Base-by-base conservation (phyloP, 1,140 invertebrate genomes). In the Phenacoccus solenopsis region DNA sequence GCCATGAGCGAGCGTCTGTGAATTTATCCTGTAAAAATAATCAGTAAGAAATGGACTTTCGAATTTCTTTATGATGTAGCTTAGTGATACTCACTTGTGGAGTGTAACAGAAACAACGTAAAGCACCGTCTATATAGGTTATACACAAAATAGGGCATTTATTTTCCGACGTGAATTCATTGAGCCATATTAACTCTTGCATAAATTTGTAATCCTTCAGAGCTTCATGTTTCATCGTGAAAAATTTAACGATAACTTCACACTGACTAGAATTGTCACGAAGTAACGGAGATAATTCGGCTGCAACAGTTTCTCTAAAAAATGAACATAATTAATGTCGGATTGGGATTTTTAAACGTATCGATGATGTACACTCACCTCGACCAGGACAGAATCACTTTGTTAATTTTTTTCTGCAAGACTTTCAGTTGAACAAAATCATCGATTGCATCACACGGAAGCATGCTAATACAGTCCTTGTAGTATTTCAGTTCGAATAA, bases 1-100 rank as follows among this genome's bases (percentile, higher is more conserved):
- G 20, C 61, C 68, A 71, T 16, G 20, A 28, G 9, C 21, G 49
- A 49, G 68, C 68, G 49, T 71, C 56, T 2, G 69, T 56, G 4
- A 70, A 24, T 28, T n/a, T 28, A 16, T 22, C 49, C 69, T 70
- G 25, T 7, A 32, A 38, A 69, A 32, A 35, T 2, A 69, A n/a
- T n/a, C 59, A 64, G 10, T 21, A 35, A 35, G n/a, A 69, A 30
- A 30, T 28, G 32, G 7, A 30, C 68, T 4, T 32, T 35, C n/a
- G n/a, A n/a, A n/a, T n/a, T n/a, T n/a, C n/a, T n/a, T n/a, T n/a
- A n/a, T n/a, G n/a, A n/a, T n/a, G n/a, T 9, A 49, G 3, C 5
- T 16, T 49, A 16, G 13, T 49, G 12, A 49, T 49, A 49, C 38
- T 49, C 20, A 49, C 38, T 49, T 49, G 3, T 3, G 38, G 38